Conservation (phyloP, 2,113 vertebrate species). For the Hystrix brachyura region DNA sequence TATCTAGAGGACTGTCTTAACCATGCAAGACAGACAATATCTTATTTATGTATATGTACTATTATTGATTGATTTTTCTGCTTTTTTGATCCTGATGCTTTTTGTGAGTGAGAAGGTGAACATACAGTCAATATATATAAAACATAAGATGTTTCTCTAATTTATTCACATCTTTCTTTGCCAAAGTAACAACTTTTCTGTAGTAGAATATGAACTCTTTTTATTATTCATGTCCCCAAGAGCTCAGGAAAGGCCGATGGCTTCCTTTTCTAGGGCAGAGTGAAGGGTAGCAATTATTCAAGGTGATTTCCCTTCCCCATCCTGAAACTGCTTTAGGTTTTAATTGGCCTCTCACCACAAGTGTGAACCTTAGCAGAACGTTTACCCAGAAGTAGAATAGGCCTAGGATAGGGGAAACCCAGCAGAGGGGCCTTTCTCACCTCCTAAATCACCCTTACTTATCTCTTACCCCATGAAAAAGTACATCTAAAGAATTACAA, state of each 20-base stretch:
- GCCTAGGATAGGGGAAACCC: conserved; percentile 37
- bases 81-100: conserved; percentile 25
- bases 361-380: conserved; percentile 48
- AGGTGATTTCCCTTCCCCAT: conserved; percentile 46
- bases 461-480: conserved; percentile 37
- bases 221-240: conserved; percentile 14
- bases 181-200: conserved; percentile 55
- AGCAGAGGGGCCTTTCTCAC: background rate
- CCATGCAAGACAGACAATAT: conserved; percentile 12
- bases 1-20: conserved; percentile 44
- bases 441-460: conserved; percentile 40
- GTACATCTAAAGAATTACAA: conserved; percentile 39
- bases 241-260: background rate
- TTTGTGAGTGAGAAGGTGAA: background rate
- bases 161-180: background rate
- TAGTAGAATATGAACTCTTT: conserved; percentile 35
- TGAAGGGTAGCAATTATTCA: conserved; percentile 37
- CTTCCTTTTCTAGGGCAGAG: conserved; percentile 53
- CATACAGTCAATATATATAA: conserved; percentile 3
- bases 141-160: conserved; percentile 33
- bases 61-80: conserved; percentile 31
- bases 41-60: conserved; percentile 16
- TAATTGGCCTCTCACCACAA: conserved; percentile 46
- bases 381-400: conserved; percentile 54
- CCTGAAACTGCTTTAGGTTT: conserved; percentile 62